Percentiles rank a stretch among this genome's conserved stretches.
These are phyloP conservation scores for Lordiphosa stackelbergi DNA, from an alignment of 1,140 invertebrate species.

Conservation along the genomic window DNA sequence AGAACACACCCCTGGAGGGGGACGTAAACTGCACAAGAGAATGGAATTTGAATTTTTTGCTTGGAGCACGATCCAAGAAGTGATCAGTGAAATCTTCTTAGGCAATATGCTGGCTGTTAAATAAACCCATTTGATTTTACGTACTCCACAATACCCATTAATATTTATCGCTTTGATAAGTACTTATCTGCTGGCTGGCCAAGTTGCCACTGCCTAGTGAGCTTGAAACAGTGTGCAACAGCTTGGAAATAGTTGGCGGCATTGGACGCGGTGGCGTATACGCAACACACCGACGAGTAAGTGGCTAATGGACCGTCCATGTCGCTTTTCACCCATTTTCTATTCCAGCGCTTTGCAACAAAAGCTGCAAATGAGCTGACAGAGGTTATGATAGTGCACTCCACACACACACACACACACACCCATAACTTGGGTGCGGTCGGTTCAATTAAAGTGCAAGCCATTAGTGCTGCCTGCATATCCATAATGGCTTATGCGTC, in stretches of 20 bases:
- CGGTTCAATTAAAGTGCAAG: conserved; percentile 64
- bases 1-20: not conserved
- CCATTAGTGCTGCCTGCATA: conserved; percentile 53
- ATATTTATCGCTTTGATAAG: conserved; percentile 8
- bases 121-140: too few species aligned
- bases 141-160: too few species aligned
- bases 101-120: too few species aligned
- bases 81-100: too few species aligned
- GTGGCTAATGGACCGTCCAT: conserved; percentile 39
- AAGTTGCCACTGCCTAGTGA: conserved; percentile 48
- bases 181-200: conserved; percentile 22
- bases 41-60: too few species aligned
- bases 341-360: conserved; percentile 47
- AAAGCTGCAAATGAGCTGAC: conserved; percentile 72
- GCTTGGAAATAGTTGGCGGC: conserved; percentile 64
- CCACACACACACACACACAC: conserved; percentile 3
- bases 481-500: conserved; percentile 61
- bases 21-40: not conserved
- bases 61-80: too few species aligned
- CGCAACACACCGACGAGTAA: conserved; percentile 38
- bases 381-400: conserved; percentile 61
- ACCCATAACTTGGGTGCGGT: conserved; percentile 41
- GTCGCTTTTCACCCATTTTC: conserved; percentile 24
- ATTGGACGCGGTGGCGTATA: conserved; percentile 50
- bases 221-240: conserved; percentile 65